Evolutionary conservation across 2,797 vertebrate genomes (phyloP).

Genomic region (Paratrypauchen microcephalus): DNA sequence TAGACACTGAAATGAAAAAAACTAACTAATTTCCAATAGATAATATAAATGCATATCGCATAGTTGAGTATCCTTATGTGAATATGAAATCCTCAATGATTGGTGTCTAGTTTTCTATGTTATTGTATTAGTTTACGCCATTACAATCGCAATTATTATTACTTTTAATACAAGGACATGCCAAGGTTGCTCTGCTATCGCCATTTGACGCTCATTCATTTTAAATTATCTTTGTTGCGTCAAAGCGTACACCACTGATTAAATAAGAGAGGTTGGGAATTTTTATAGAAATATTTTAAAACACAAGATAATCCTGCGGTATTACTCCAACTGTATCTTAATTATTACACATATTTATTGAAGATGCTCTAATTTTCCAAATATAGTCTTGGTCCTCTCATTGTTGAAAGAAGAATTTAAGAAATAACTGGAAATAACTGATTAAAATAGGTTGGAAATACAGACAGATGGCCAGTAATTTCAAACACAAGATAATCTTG

Average conservation of each 20-base stretch:
- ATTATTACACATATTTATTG: conserved; percentile 70
- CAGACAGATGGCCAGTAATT: not conserved
- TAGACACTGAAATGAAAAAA: no score
- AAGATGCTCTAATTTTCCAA: not conserved
- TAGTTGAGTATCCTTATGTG: no score
- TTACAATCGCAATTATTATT: not conserved
- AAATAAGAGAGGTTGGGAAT: not conserved
- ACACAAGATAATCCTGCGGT: not conserved
- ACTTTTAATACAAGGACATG: not conserved
- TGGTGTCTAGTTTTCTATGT: no score
- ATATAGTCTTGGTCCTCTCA: not conserved
- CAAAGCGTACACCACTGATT: conserved; percentile 2
- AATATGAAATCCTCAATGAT: no score
- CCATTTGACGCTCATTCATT: not conserved
- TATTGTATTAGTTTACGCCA: no score
- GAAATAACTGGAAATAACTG: conserved; percentile 1
- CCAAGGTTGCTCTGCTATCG: not conserved
- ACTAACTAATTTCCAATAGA: no score
- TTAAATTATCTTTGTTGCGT: not conserved
- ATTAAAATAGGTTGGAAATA: not conserved
- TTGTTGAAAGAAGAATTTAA: conserved; percentile 1
- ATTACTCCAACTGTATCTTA: not conserved
- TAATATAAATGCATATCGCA: no score
- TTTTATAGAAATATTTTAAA: not conserved
- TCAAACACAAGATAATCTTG: conserved; percentile 1